Evolutionary conservation across 1,140 invertebrate genomes (phyloP).

Genomic region (Microplitis mediator): DNA sequence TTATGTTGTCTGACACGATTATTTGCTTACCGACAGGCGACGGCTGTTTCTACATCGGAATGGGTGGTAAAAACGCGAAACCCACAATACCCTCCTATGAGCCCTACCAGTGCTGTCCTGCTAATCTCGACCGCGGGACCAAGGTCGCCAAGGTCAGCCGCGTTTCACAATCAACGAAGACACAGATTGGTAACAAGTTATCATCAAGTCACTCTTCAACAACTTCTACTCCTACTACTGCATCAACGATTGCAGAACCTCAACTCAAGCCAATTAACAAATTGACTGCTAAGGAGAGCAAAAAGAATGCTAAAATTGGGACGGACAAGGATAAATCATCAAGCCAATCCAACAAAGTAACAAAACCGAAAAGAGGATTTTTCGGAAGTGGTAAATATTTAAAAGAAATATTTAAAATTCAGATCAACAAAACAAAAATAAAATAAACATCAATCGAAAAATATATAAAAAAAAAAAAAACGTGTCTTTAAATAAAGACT

Average conservation of each 20-base stretch:
- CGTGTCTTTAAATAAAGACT: background rate
- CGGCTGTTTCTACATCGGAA: constrained; percentile 93
- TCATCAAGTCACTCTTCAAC: constrained; percentile 4
- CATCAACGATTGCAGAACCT: constrained; percentile 27
- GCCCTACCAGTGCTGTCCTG: constrained; percentile 89
- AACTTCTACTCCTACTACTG: background rate
- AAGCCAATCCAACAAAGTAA: constrained; percentile 49
- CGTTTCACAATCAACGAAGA: constrained; percentile 47
- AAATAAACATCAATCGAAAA: constrained; percentile 17
- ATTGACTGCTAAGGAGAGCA: constrained; percentile 58
- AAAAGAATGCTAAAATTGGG: constrained; percentile 47
- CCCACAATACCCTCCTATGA: constrained; percentile 78
- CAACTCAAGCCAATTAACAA: constrained; percentile 59
- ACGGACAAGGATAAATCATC: constrained; percentile 33
- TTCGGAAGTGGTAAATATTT: constrained; percentile 78
- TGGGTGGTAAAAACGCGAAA: constrained; percentile 80
- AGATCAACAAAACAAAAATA: constrained; percentile 23
- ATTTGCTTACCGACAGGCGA: constrained; percentile 77
- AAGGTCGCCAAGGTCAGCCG: constrained; percentile 73
- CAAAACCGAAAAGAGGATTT: constrained; percentile 80
- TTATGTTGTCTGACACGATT: constrained; percentile 54
- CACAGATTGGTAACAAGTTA: constrained; percentile 29
- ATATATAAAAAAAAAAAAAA: background rate
- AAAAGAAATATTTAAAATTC: constrained; percentile 18
- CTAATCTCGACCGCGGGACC: constrained; percentile 74